Evolutionary conservation across 2,797 vertebrate species (phyloP).

Genomic region (Parauchenoglanis punctatus): DNA sequence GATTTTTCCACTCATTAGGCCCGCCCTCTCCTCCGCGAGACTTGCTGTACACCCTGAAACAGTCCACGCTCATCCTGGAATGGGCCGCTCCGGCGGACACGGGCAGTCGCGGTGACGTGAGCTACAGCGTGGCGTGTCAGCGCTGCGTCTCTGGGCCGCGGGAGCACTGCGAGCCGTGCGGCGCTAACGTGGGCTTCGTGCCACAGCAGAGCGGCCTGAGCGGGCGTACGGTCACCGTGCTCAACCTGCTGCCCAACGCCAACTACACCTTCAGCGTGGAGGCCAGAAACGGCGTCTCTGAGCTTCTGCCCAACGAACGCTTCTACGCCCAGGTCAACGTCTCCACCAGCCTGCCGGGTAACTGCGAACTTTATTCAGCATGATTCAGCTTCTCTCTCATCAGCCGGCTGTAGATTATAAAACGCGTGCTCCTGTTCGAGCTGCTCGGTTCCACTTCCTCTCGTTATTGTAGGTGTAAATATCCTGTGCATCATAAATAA

Average conservation of each 20-base stretch:
- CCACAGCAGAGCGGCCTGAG: constrained; percentile 87
- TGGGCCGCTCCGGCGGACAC: constrained; percentile 84
- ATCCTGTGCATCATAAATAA: not conserved
- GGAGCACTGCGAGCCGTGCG: constrained; percentile 82
- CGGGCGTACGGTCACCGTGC: constrained; percentile 83
- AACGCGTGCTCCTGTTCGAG: not conserved
- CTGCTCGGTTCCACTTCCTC: not conserved
- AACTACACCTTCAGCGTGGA: constrained; percentile 90
- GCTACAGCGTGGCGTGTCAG: constrained; percentile 86
- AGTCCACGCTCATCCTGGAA: constrained; percentile 85
- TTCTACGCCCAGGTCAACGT: constrained; percentile 86
- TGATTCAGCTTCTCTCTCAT: not conserved
- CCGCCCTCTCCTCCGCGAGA: constrained; percentile 87
- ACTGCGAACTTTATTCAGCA: not conserved
- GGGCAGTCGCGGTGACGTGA: constrained; percentile 84
- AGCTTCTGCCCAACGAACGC: constrained; percentile 76
- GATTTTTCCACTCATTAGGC: constrained; percentile 69
- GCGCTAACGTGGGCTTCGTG: constrained; percentile 84
- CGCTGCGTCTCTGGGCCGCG: constrained; percentile 66
- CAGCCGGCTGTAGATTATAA: not conserved
- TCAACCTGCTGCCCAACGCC: constrained; percentile 86
- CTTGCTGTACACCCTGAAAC: constrained; percentile 85
- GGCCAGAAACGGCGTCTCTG: constrained; percentile 88
- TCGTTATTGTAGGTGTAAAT: not conserved
- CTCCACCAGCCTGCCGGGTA: constrained; percentile 83